Evolutionary conservation across 2,113 vertebrate species (phyloP).

Genomic region (Pagrus major): DNA sequence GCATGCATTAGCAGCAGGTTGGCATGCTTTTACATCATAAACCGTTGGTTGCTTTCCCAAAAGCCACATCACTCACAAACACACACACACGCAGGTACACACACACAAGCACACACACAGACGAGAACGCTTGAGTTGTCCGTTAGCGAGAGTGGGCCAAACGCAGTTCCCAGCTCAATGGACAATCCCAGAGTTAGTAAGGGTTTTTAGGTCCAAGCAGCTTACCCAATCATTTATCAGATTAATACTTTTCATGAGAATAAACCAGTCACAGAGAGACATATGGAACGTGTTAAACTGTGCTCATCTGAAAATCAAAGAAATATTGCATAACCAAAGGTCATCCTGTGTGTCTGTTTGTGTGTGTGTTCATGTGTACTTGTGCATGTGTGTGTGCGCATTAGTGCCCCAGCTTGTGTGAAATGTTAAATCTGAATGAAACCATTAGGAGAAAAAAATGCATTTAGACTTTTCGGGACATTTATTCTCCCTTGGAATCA

Average conservation of each 20-base stretch:
- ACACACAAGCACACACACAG: conserved; percentile 17
- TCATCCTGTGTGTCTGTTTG: conserved; percentile 26
- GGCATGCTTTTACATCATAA: conserved; percentile 76
- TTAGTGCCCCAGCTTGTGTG: conserved; percentile 15
- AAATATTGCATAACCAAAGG: conserved; percentile 73
- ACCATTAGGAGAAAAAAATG: conserved; percentile 16
- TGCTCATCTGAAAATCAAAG: conserved; percentile 64
- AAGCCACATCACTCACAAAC: conserved; percentile 59
- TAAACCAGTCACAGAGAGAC: conserved; percentile 76
- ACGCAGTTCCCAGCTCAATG: conserved; percentile 72
- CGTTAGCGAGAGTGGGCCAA: conserved; percentile 57
- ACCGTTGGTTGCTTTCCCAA: conserved; percentile 71
- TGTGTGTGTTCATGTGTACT: conserved; percentile 1
- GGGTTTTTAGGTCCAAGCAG: conserved; percentile 77
- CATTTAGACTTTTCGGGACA: neutral
- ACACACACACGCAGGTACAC: conserved; percentile 21
- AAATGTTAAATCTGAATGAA: conserved; percentile 58
- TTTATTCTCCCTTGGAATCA: conserved; percentile 22
- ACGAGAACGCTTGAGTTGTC: conserved; percentile 53
- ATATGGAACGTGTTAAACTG: conserved; percentile 75
- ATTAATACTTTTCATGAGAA: conserved; percentile 82
- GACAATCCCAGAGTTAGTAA: conserved; percentile 75
- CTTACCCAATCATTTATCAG: conserved; percentile 83
- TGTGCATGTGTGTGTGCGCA: neutral
- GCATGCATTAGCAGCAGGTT: conserved; percentile 73